phyloP scores from a whole-genome alignment of 2,113 vertebrate species.

The Pholis gunnellus region DNA sequence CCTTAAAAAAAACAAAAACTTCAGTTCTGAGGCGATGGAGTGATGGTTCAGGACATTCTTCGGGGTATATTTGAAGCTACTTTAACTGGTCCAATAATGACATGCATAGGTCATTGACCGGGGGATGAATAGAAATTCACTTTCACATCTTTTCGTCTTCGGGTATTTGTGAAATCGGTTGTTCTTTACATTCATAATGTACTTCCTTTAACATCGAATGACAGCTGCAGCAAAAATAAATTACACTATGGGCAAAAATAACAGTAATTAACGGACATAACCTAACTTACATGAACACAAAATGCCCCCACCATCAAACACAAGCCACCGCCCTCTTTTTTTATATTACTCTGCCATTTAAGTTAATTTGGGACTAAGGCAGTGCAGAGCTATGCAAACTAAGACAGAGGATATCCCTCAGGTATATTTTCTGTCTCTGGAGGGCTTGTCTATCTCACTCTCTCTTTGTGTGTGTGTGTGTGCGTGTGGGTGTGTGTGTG shows the following conservation, averaged over 20 bases:
- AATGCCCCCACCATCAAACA: constrained; percentile 22
- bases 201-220: constrained; percentile 30
- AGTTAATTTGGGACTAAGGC: constrained; percentile 64
- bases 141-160: constrained; percentile 61
- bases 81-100: constrained; percentile 81
- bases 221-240: constrained; percentile 39
- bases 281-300: constrained; percentile 39
- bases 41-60: constrained; percentile 64
- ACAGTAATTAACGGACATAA: constrained; percentile 49
- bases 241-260: constrained; percentile 16
- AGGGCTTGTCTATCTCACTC: constrained; percentile 49
- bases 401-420: constrained; percentile 66
- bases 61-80: constrained; percentile 77
- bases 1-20: constrained; percentile 41
- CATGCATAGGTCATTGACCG: constrained; percentile 77
- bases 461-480: background rate
- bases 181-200: constrained; percentile 51
- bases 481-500: constrained; percentile 40
- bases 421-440: constrained; percentile 54
- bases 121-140: constrained; percentile 57
- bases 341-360: constrained; percentile 56
- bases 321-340: constrained; percentile 9
- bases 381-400: constrained; percentile 71
- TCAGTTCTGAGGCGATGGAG: constrained; percentile 51
- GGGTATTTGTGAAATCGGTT: constrained; percentile 55